These are phyloP conservation scores for Nothoprocta perdicaria DNA, from an alignment of 2,113 vertebrate genomes.

Conservation along the genomic window DNA sequence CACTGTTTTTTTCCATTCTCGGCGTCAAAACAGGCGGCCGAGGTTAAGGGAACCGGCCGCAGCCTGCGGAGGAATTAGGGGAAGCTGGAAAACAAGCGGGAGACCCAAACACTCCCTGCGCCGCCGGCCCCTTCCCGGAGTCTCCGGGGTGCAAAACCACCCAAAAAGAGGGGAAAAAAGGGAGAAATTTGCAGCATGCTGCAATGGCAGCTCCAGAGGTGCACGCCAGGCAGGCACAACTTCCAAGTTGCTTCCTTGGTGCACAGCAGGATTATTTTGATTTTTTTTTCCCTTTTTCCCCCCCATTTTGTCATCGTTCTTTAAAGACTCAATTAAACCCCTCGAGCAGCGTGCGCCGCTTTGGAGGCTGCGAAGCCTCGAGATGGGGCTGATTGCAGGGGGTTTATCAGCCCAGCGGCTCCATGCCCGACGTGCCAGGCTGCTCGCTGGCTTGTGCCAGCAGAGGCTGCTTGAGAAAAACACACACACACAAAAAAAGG, in stretches of 20 bases:
- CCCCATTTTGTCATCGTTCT: not conserved
- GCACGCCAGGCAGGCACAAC: too few species aligned
- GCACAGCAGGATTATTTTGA: too few species aligned
- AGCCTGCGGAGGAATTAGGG: not conserved
- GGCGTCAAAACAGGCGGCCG: not conserved
- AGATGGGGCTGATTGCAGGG: not conserved
- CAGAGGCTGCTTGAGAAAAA: not conserved
- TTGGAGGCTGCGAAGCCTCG: not conserved
- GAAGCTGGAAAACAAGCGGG: not conserved
- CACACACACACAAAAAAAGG: not conserved
- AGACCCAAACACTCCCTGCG: accelerated
- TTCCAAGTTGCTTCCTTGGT: too few species aligned
- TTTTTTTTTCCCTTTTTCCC: too few species aligned
- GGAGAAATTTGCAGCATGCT: not conserved
- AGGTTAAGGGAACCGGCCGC: accelerated
- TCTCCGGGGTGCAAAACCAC: not conserved
- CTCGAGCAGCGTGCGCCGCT: not conserved
- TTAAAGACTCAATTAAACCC: not conserved
- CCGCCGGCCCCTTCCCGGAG: too few species aligned
- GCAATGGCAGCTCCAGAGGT: not conserved
- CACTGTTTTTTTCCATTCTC: too few species aligned
- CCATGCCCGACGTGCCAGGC: not conserved
- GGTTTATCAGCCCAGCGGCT: not conserved
- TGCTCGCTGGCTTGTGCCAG: not conserved
- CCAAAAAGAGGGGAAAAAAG: too few species aligned